Base-by-base conservation (phyloP, 1,140 invertebrate genomes). In the Drosophila varians region DNA sequence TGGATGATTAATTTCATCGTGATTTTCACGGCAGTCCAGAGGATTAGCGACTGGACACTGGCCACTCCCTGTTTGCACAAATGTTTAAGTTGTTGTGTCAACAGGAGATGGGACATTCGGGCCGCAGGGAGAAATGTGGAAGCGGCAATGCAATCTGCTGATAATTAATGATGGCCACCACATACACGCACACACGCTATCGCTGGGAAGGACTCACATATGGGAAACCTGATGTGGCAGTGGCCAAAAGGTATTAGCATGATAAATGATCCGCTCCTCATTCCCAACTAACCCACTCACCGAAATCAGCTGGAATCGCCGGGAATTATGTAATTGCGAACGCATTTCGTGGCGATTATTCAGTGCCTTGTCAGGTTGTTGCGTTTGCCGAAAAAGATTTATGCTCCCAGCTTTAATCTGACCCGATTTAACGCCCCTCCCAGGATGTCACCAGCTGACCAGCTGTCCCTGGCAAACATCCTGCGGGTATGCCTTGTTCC, bases 91-190 rank as follows among this genome's bases (percentile, higher is more conserved):
- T 86, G 82, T 86, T 86, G 82, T 87, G 69, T 87, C 80, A 86
- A 86, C 77, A 86, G 54, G 36, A 34, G 51, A 14, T 42, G 16
- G 18, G 12, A 36, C 18, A 14, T 11, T 18, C 12, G 16, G 23
- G 45, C 16, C 18, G 46, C 6, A 6, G 8, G 14, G 45, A 38
- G 36, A 36, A 36, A 12, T n/a, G 34, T 36, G 36, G 55, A 40
- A 16, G 21, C 21, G 66, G 36, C 62, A 46, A 51, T 56, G 57
- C 66, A 70, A 62, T 74, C 43, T 56, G 72, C 70, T 58, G 53
- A 74, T 86, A 86, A 87, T 87, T 87, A 87, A 86, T 86, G 80
- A 86, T 84, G 61, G 60, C n/a, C n/a, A n/a, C n/a, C n/a, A n/a
- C 68, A 49, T 40, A 40, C 25, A 56, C 47, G 9, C 68, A 60